Base-by-base conservation (phyloP, 1,140 invertebrate genomes). In the Nasonia giraulti region DNA sequence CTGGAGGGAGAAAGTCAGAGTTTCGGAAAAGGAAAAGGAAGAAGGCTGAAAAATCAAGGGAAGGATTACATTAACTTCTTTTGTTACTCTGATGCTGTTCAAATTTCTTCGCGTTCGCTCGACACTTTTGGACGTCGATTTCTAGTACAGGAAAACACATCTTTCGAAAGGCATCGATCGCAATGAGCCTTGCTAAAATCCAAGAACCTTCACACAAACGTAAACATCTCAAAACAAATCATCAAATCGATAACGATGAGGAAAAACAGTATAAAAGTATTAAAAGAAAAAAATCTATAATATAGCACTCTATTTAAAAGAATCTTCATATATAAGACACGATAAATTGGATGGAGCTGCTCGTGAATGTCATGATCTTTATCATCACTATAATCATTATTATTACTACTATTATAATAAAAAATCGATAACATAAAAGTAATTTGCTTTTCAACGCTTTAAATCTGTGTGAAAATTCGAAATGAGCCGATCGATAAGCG, bases 1-100 rank as follows among this genome's bases (percentile, higher is more conserved):
- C 14, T 85, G 80, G 85, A 86, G 80, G 85, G 81, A 82, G 85
- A 86, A 86, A 86, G 80, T 71, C 44, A 83, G 75, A 78, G 69
- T 23, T 77, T 85, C 40, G 37, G 79, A 82, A 85, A 76, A 85
- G 80, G 80, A 77, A 85, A 85, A 85, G 74, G 55, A 77, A 82
- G 80, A 82, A 82, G 80, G 83, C 68, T 85, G 62, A 84, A 66
- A 17, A 62, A 40, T 81, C 31, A 47, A 82, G 80, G 78, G 37
- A 17, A 62, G 73, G 37, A 50, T 77, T 27, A 50, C 55, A 75
- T 68, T 62, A n/a, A 27, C 17, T 33, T 33, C 6, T 71, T 71
- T 27, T 68, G 4, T 76, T 74, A 37, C 40, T 77, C 20, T 31
- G 47, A 37, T 55, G n/a, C 71, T 73, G 12, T 62, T 75, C 47